These are phyloP conservation scores for Chelmon rostratus DNA, from an alignment of 2,797 vertebrate species.

Conservation along the genomic window DNA sequence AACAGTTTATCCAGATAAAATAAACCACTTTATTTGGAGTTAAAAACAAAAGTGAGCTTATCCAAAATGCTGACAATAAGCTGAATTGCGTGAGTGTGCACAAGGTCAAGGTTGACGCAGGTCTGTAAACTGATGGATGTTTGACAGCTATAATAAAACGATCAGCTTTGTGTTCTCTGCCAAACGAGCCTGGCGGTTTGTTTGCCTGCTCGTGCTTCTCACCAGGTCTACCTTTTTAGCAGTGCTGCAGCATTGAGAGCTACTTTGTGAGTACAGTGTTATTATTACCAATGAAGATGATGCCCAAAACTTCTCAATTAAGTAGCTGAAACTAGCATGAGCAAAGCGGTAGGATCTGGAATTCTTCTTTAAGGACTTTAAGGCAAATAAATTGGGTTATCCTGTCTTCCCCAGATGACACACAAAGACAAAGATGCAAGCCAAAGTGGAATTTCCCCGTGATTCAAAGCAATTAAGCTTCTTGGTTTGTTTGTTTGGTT, in stretches of 20 bases:
- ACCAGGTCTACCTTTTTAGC: not conserved
- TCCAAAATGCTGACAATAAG: not conserved
- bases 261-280: not conserved
- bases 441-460: conserved; percentile 9
- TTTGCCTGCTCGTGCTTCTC: not conserved
- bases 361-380: not conserved
- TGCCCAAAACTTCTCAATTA: not conserved
- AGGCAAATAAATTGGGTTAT: not conserved
- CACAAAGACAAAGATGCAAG: conserved; percentile 8
- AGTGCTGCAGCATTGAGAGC: not conserved
- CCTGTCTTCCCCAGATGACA: not conserved
- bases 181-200: not conserved
- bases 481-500: conserved; percentile 21
- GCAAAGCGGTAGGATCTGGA: not conserved
- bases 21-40: not conserved
- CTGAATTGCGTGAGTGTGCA: not conserved
- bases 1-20: not conserved
- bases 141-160: not conserved
- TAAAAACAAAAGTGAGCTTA: not conserved
- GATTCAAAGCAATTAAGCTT: conserved; percentile 22
- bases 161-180: not conserved
- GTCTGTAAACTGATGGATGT: not conserved
- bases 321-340: not conserved
- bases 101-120: not conserved
- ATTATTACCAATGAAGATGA: not conserved